Percentiles rank a stretch among this genome's conserved stretches.
These are phyloP conservation scores for Lipophrys pholis DNA, from an alignment of 2,113 vertebrate species.

Conservation along the genomic window DNA sequence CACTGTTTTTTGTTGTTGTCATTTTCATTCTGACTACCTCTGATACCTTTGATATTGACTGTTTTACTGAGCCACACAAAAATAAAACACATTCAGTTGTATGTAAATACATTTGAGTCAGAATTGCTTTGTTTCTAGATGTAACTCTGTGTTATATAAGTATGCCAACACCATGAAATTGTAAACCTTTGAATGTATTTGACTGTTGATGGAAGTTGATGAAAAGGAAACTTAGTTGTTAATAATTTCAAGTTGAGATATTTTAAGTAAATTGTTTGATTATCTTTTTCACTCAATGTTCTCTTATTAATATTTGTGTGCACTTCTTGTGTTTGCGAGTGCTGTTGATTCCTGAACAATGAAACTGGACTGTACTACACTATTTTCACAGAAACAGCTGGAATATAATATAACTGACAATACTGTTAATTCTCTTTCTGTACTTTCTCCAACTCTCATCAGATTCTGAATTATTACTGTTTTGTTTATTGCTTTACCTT, in stretches of 20 bases:
- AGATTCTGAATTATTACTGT: too few relatives aligned
- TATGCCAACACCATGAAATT: slow-evolving; percentile 35
- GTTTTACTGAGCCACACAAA: slow-evolving; percentile 11
- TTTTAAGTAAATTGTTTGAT: slow-evolving; percentile 31
- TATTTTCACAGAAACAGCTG: slow-evolving; percentile 7
- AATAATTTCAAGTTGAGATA: slow-evolving; percentile 30
- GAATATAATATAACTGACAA: not conserved
- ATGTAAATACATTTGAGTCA: slow-evolving; percentile 23
- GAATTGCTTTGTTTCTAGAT: slow-evolving; percentile 6
- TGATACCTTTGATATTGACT: slow-evolving; percentile 19
- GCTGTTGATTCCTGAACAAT: not conserved
- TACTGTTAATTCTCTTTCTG: not conserved
- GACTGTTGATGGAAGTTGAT: slow-evolving; percentile 46
- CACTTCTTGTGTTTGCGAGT: slow-evolving; percentile 45
- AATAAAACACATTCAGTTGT: slow-evolving; percentile 26
- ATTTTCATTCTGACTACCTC: slow-evolving; percentile 59
- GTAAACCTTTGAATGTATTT: slow-evolving; percentile 40
- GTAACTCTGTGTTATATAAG: slow-evolving; percentile 24
- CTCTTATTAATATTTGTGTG: slow-evolving; percentile 33
- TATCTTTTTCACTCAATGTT: slow-evolving; percentile 32
- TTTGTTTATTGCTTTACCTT: too few relatives aligned
- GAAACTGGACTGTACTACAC: not conserved
- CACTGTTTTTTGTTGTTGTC: slow-evolving; percentile 2
- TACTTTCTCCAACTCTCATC: too few relatives aligned
- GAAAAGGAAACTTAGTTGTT: slow-evolving; percentile 10